These are phyloP conservation scores for Agapornis canus DNA, from an alignment of 2,797 vertebrate genomes.

Conservation along the genomic window DNA sequence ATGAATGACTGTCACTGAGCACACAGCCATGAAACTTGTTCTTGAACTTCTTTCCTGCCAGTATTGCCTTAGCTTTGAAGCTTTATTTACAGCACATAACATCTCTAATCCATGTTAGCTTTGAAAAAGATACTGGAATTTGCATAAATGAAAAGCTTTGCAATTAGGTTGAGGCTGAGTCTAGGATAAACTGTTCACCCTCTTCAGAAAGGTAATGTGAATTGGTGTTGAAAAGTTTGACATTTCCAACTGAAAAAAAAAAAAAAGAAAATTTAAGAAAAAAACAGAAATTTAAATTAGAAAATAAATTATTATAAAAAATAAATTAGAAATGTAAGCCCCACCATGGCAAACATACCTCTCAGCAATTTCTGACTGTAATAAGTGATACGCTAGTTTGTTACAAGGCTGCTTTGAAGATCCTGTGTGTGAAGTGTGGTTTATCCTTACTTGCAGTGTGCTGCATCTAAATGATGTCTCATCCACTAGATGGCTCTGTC, in stretches of 20 bases:
- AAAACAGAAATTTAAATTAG: too few relatives aligned
- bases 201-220: neutral
- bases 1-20: neutral
- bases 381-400: neutral
- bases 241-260: neutral
- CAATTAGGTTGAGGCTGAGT: neutral
- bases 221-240: neutral
- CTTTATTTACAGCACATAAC: neutral
- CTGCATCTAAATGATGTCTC: neutral
- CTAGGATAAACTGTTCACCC: neutral
- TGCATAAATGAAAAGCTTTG: neutral
- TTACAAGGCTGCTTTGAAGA: neutral
- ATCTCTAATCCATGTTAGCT: neutral
- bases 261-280: too few relatives aligned
- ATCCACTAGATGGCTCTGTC: constrained; percentile 45
- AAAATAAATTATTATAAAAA: too few relatives aligned
- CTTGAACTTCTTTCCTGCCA: neutral
- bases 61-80: neutral
- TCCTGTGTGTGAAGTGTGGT: accelerated
- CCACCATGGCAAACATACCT: neutral
- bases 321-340: neutral
- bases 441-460: neutral
- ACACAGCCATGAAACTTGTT: neutral
- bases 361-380: neutral
- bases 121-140: neutral